phyloP scores from a whole-genome alignment of 2,888 invertebrate species.

The Drepanosiphum platanoidis region DNA sequence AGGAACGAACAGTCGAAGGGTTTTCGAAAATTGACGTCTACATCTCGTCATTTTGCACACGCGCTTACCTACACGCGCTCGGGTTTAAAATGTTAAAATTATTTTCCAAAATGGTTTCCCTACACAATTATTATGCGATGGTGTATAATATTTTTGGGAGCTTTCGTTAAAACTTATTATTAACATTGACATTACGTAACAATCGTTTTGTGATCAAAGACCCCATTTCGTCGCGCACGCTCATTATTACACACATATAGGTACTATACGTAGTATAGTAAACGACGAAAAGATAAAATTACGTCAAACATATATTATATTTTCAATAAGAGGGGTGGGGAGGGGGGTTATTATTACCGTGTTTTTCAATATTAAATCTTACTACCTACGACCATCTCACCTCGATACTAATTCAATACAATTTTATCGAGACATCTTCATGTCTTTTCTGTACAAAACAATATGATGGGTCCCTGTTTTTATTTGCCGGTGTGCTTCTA shows the following conservation, averaged over 20 bases:
- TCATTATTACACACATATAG: neutral
- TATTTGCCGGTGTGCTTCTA: too few species aligned
- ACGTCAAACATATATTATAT: slow-evolving; percentile 12
- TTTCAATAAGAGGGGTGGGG: too few species aligned
- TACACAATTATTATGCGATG: neutral
- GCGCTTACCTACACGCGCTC: neutral
- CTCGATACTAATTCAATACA: too few species aligned
- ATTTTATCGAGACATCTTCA: too few species aligned
- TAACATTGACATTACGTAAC: slow-evolving; percentile 18
- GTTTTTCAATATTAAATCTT: too few species aligned
- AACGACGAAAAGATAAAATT: slow-evolving; percentile 7
- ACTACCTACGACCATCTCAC: too few species aligned
- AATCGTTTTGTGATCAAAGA: slow-evolving; percentile 23
- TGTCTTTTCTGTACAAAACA: too few species aligned
- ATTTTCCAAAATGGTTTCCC: slow-evolving; percentile 18
- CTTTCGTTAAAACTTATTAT: slow-evolving; percentile 28
- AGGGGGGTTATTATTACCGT: too few species aligned
- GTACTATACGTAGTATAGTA: neutral
- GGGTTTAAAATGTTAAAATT: neutral
- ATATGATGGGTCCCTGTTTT: too few species aligned
- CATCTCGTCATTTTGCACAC: neutral
- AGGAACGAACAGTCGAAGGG: neutral
- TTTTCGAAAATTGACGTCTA: neutral
- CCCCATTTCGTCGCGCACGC: slow-evolving; percentile 1
- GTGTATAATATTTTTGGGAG: slow-evolving; percentile 4